phyloP scores from a whole-genome alignment of 2,113 vertebrate species.

The Eublepharis macularius region DNA sequence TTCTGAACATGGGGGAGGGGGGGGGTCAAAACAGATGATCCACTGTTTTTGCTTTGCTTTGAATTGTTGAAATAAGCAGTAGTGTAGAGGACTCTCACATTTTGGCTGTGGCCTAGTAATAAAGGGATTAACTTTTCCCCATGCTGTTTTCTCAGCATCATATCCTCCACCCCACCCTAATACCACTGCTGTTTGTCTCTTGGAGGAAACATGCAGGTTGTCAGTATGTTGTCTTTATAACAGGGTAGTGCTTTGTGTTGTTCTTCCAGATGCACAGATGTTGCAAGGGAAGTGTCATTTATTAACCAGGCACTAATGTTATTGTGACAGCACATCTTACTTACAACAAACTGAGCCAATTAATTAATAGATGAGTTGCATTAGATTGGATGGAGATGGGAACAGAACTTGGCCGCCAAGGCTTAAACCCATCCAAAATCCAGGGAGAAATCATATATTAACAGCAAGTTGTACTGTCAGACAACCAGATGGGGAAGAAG shows the following conservation, averaged over 20 bases:
- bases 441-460: background rate
- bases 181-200: too few relatives aligned
- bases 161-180: too few relatives aligned
- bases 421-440: background rate
- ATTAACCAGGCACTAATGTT: background rate
- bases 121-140: too few relatives aligned
- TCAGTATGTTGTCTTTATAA: too few relatives aligned
- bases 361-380: background rate
- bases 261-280: background rate
- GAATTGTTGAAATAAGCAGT: too few relatives aligned
- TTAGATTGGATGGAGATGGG: conserved; percentile 6
- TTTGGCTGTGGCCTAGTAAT: too few relatives aligned
- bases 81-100: too few relatives aligned
- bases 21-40: too few relatives aligned
- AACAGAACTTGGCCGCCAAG: background rate
- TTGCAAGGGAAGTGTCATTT: background rate
- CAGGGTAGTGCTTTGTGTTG: rapidly evolving
- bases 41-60: too few relatives aligned
- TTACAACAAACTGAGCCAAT: background rate
- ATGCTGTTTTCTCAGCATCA: too few relatives aligned
- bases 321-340: background rate
- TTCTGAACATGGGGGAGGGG: too few relatives aligned
- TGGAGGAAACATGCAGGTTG: too few relatives aligned
- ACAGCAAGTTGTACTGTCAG: background rate
- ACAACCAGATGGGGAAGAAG: background rate